A percentile compares a stretch with the other conserved stretches of the same genome.
Conservation (phyloP, 2,797 vertebrate genomes). For the Sphenodon punctatus region DNA sequence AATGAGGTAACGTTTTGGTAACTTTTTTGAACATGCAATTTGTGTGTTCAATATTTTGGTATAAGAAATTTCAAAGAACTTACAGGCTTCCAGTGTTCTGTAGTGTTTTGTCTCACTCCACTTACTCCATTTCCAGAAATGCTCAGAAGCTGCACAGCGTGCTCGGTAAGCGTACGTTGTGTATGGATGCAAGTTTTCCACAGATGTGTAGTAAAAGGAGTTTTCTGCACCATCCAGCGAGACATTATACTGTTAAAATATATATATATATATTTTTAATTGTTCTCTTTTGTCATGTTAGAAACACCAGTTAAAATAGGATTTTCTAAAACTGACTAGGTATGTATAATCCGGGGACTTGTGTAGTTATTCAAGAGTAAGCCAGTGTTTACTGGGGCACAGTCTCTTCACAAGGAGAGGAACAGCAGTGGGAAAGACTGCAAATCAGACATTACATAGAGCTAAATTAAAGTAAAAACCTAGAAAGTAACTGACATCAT, state of each 20-base stretch:
- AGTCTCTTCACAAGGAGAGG: neutral
- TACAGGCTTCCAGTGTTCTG: constrained; percentile 73
- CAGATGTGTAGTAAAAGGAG: constrained; percentile 43
- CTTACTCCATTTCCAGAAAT: constrained; percentile 80
- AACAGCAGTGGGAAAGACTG: neutral
- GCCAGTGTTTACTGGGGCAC: neutral
- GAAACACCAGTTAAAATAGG: neutral
- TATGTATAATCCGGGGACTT: neutral
- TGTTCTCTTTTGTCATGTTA: neutral
- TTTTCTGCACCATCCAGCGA: constrained; percentile 62
- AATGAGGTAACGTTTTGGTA: too few species aligned
- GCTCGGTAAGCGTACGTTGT: constrained; percentile 70
- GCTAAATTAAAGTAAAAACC: neutral
- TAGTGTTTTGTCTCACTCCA: constrained; percentile 68
- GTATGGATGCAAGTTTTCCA: constrained; percentile 65
- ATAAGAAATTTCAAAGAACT: constrained; percentile 31
- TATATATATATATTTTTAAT: neutral
- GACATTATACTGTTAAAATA: constrained; percentile 62
- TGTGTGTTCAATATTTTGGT: neutral
- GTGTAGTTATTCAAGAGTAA: neutral
- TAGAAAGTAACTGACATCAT: neutral
- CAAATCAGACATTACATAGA: neutral
- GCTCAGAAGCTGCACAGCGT: constrained; percentile 65
- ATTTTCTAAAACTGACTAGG: neutral
- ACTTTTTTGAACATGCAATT: neutral